These are phyloP conservation scores for Sebastes itinus DNA, from an alignment of 2,797 vertebrate species.

Conservation along the genomic window DNA sequence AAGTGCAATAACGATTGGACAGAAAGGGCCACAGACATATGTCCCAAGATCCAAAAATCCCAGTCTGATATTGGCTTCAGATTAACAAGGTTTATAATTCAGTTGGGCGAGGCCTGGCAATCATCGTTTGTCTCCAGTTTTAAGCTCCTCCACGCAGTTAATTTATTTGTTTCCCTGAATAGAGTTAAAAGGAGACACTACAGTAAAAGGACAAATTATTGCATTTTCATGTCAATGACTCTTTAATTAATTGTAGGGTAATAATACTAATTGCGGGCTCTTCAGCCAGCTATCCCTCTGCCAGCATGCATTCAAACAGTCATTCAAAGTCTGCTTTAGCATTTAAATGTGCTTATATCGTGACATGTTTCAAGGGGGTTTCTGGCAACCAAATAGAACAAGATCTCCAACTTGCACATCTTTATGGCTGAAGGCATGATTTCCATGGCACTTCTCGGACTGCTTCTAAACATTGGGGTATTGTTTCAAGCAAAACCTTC, in stretches of 20 bases:
- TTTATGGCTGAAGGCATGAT: neutral
- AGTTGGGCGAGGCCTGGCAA: neutral
- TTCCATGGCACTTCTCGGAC: neutral
- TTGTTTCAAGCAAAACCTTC: conserved; percentile 42
- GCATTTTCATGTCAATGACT: neutral
- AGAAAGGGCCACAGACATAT: neutral
- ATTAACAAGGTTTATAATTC: neutral
- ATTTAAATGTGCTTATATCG: neutral
- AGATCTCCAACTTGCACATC: neutral
- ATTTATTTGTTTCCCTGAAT: neutral
- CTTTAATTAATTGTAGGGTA: neutral
- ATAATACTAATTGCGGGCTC: neutral
- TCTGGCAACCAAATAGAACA: neutral
- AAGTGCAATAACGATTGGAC: neutral
- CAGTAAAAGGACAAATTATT: neutral
- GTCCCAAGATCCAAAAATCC: neutral
- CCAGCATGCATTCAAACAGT: neutral
- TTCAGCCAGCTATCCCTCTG: neutral
- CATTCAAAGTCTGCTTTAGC: neutral
- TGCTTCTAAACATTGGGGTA: conserved; percentile 15
- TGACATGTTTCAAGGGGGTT: neutral
- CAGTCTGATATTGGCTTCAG: neutral
- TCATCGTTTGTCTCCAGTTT: neutral
- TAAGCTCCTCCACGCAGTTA: neutral
- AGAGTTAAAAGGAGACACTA: neutral